Conservation (phyloP, 2,797 vertebrate species). For the Halcyon leucocephala region DNA sequence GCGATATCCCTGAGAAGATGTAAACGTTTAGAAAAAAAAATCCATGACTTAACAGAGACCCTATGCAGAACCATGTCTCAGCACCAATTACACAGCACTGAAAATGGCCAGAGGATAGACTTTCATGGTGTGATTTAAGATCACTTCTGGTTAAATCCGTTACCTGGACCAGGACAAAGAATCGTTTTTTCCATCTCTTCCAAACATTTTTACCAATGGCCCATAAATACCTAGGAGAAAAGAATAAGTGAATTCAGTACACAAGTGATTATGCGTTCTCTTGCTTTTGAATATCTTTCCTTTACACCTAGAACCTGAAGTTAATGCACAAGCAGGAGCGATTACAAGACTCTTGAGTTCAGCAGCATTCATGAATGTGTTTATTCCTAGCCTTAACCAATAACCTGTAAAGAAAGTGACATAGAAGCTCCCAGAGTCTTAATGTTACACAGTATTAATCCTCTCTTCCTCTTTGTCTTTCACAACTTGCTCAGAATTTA, state of each 20-base stretch:
- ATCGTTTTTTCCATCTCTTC: constrained; percentile 99
- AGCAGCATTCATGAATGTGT: background rate
- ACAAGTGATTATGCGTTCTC: background rate
- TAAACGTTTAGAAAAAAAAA: background rate
- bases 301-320: background rate
- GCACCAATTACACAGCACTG: background rate
- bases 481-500: background rate
- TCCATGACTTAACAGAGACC: background rate
- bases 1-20: background rate
- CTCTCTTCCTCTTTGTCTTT: background rate
- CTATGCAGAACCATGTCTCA: background rate
- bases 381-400: background rate
- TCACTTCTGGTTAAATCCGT: constrained; percentile 54
- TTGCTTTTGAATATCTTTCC: background rate
- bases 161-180: constrained; percentile 99
- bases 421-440: background rate
- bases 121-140: constrained; percentile 7
- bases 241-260: constrained; percentile 33
- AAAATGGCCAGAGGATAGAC: background rate
- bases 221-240: constrained; percentile 91
- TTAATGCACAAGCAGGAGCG: background rate
- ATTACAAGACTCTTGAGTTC: background rate
- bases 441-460: background rate
- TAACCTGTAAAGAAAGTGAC: background rate
- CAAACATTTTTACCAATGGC: constrained; percentile 97